Evolutionary conservation across 2,797 vertebrate genomes (phyloP), one percentile per base, ranked within the genome.

Genomic region (Acrocephalus scirpaceus): DNA sequence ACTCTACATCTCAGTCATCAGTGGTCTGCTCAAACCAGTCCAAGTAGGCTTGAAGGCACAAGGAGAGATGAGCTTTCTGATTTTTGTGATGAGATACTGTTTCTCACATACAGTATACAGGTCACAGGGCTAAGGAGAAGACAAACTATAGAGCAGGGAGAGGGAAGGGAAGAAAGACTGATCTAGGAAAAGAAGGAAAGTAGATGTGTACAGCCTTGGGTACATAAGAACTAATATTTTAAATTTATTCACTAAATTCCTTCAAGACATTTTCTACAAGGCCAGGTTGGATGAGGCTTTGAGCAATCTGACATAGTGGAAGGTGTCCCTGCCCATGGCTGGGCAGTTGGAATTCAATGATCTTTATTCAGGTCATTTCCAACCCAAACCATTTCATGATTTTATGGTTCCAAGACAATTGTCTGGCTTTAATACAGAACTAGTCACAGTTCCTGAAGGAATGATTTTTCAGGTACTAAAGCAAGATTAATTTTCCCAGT

Each of bases 251-350:
- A 23, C 11, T 76, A 20, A 73, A 57, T 83, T 83, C 25, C 30
- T 86, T 44, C 19, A 65, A 71, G n/a, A 5, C 9, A 34, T 58
- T 58, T 83, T 50, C 29, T 58, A 19, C 38, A 51, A 40, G 57
- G 7, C 5, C 14, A 14, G 12, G 10, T 12, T 83, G 57, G 9
- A 64, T 45, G 14, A 23, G 25, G 2, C 5, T 83, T 70, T 51
- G 38, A 58, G 17, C 12, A 45, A 12, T 16, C 25, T 65, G 25
- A 15, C 5, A 5, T 4, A 34, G 14, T 27, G 17, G 17, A 71
- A 58, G 4, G 8, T 40, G 10, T 8, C 14, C 8, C 25, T 22
- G 11, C 16, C 38, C 32, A 36, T 0, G 1, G 7, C 19, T 58
- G 16, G 12, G 22, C 8, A 36, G 19, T 6, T 38, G 23, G n/a